Base-by-base conservation (phyloP, 2,113 vertebrate genomes). In the Ascaphus truei region DNA sequence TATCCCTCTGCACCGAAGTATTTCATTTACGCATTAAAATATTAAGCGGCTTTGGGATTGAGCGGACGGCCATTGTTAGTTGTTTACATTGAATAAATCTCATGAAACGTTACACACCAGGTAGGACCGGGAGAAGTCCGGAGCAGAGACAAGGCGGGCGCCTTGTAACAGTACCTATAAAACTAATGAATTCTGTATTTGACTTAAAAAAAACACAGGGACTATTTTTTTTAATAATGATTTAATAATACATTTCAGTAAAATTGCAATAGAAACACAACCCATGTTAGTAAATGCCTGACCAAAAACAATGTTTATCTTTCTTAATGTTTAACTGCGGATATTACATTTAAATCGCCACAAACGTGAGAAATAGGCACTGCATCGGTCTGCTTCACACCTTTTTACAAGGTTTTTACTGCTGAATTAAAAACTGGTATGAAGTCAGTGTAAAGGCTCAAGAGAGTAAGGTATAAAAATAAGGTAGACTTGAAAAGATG, bases 371-470 rank as follows among this genome's bases (percentile, higher is more conserved):
- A 29, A 6, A 4, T n/a, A 2, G 8, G 30, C 33, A 25, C 27
- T 34, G 31, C 22, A 36, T 22, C 36, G 47, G 33, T 25, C 31
- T 37, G 31, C 22, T 50, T 52, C 31, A 27, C 47, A 52, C 22
- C 20, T 64, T 37, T n/a, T 51, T 25, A 36, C 43, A 64, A 16
- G n/a, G 31, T 47, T 64, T 12, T 64, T 52, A 64, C 47, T 64
- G 30, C 9, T 22, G 11, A 62, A 12, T 22, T 3, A 18, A 13
- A 27, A 41, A 59, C 39, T 9, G 27, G 39, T 18, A 48, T 33
- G n/a, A 22, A 63, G 20, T 34, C 60, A 10, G 5, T 50, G 30
- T 7, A 63, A 50, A 63, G 13, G 30, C 30, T 25, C 29, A 13
- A 36, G 31, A 26, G 61, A 64, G 10, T 18, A 10, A 37, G n/a